These are phyloP conservation scores for Spheniscus mendiculus DNA, from an alignment of 2,113 vertebrate genomes.

Conservation along the genomic window DNA sequence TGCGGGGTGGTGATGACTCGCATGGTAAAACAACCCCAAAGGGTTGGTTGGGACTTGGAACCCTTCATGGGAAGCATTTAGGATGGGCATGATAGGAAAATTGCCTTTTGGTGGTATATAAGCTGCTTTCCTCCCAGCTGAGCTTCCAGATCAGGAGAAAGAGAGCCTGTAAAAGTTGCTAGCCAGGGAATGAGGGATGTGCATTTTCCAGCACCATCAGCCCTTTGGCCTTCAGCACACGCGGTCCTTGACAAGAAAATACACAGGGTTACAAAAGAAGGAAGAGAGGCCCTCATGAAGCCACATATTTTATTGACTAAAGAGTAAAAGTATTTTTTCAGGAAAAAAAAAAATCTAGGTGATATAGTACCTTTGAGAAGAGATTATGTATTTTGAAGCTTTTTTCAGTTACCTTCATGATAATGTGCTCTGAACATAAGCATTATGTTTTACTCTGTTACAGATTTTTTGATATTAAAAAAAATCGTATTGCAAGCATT, in stretches of 20 bases:
- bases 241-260: not conserved
- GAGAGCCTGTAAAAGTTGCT: not conserved
- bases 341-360: not conserved
- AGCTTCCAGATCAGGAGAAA: not conserved
- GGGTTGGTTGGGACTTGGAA: not conserved
- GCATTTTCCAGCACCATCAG: not conserved
- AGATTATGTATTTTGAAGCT: constrained; percentile 72
- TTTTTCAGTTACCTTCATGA: constrained; percentile 63
- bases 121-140: not conserved
- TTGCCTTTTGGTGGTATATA: not conserved
- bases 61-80: not conserved
- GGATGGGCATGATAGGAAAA: not conserved
- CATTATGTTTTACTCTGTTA: constrained; percentile 61
- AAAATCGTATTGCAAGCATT: constrained; percentile 37
- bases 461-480: constrained; percentile 46
- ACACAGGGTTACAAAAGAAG: constrained; percentile 14
- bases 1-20: not conserved
- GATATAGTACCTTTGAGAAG: constrained; percentile 35
- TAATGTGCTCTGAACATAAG: constrained; percentile 57
- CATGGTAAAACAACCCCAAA: not conserved
- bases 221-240: constrained; percentile 18
- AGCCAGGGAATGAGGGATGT: not conserved
- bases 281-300: not conserved
- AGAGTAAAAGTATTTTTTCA: constrained; percentile 74
- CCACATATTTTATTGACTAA: constrained; percentile 62